A percentile compares a stretch with the other conserved stretches of the same genome.
phyloP scores from a whole-genome alignment of 2,888 invertebrate species.

The Mamestra brassicae region DNA sequence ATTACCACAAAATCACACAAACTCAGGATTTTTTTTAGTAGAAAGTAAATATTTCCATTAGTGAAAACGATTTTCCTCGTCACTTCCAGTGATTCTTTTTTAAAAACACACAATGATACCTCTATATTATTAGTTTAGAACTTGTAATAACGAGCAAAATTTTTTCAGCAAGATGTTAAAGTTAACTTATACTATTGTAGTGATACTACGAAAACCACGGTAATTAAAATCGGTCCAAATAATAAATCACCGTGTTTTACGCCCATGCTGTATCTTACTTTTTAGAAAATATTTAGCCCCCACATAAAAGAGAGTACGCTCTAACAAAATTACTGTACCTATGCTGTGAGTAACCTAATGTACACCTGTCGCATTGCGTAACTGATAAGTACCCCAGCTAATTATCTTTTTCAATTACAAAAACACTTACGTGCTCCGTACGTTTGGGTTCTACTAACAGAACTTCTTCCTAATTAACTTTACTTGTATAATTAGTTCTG shows the following conservation, averaged over 20 bases:
- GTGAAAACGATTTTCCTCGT: too few species aligned
- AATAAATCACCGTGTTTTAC: too few species aligned
- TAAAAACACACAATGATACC: too few species aligned
- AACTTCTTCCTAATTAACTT: constrained; percentile 41
- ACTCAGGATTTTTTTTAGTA: too few species aligned
- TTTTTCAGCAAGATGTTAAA: background rate
- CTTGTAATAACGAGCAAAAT: background rate
- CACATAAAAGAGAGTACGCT: background rate
- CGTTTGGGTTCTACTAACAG: constrained; percentile 22
- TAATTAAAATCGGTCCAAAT: too few species aligned
- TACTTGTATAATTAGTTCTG: constrained; percentile 9
- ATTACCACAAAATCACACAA: too few species aligned
- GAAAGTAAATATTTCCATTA: too few species aligned
- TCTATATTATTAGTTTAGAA: too few species aligned
- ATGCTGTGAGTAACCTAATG: background rate
- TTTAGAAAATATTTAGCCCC: background rate
- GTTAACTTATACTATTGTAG: background rate
- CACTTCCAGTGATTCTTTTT: too few species aligned
- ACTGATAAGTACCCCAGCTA: constrained; percentile 17
- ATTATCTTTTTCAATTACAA: constrained; percentile 50
- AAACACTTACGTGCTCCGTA: constrained; percentile 19
- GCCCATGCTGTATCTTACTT: background rate
- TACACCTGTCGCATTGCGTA: constrained; percentile 22
- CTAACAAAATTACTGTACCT: background rate
- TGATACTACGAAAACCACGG: too few species aligned